phyloP scores from a whole-genome alignment of 2,113 vertebrate genomes.

The Arenaria interpres region DNA sequence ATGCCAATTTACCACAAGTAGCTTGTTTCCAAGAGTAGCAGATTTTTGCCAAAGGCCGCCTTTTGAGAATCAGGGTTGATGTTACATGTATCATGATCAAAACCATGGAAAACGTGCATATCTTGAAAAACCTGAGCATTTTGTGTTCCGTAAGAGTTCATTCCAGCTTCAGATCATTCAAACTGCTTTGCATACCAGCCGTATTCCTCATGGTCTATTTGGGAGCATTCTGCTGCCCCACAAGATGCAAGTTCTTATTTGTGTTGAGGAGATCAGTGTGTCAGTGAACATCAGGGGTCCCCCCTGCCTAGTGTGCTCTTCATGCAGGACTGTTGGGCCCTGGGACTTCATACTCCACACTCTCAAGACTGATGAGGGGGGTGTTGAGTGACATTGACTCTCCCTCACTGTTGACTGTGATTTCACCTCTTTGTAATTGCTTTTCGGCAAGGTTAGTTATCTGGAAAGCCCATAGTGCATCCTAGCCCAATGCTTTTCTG shows the following conservation, averaged over 20 bases:
- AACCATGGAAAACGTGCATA: accelerated
- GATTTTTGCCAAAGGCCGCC: neutral
- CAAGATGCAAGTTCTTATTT: neutral
- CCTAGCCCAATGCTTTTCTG: neutral
- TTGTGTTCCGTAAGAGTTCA: neutral
- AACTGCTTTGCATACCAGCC: neutral
- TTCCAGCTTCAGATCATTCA: neutral
- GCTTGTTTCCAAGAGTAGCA: neutral
- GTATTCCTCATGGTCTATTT: neutral
- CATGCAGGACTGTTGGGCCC: neutral
- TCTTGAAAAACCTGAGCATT: neutral
- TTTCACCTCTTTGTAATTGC: neutral
- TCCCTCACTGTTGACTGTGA: neutral
- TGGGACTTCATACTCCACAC: accelerated
- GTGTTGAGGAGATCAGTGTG: neutral
- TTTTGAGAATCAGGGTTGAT: neutral
- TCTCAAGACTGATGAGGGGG: neutral
- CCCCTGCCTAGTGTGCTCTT: accelerated
- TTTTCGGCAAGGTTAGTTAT: neutral
- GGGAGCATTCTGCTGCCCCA: neutral
- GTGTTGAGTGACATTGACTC: accelerated
- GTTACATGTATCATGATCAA: neutral
- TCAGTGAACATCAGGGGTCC: neutral
- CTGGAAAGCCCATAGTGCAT: neutral
- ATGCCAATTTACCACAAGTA: neutral